phyloP scores from a whole-genome alignment of 1,140 invertebrate genomes.

The Hyles euphorbiae region DNA sequence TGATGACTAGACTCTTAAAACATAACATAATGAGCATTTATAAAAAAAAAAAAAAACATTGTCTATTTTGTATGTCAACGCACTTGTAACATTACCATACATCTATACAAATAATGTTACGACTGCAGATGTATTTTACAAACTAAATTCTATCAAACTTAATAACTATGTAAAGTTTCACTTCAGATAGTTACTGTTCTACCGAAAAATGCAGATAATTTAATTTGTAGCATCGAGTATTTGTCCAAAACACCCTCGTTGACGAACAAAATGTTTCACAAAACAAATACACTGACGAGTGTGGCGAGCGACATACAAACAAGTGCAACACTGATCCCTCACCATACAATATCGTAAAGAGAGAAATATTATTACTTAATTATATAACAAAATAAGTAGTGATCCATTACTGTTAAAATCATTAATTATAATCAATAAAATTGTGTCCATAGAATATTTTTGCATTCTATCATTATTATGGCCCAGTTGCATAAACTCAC shows the following conservation, averaged over 20 bases:
- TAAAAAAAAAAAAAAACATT: constrained; percentile 52
- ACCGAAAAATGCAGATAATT: constrained; percentile 18
- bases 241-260: constrained; percentile 29
- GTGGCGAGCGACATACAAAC: not conserved
- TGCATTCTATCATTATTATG: too few species aligned
- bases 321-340: not conserved
- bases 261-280: not conserved
- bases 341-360: not conserved
- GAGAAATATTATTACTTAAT: too few species aligned
- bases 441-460: too few species aligned
- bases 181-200: constrained; percentile 34
- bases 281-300: too few species aligned
- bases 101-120: constrained; percentile 30
- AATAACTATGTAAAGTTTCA: constrained; percentile 52
- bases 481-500: too few species aligned
- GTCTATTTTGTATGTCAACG: constrained; percentile 31
- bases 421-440: too few species aligned
- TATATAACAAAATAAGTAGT: too few species aligned
- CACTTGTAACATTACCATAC: constrained; percentile 33
- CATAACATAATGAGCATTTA: constrained; percentile 71
- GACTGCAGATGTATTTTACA: constrained; percentile 39
- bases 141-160: constrained; percentile 53
- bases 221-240: constrained; percentile 30
- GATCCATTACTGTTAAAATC: too few species aligned
- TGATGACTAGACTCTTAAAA: constrained; percentile 74